These are phyloP conservation scores for Drosophila diplacantha DNA, from an alignment of 2,888 invertebrate species.

Conservation along the genomic window DNA sequence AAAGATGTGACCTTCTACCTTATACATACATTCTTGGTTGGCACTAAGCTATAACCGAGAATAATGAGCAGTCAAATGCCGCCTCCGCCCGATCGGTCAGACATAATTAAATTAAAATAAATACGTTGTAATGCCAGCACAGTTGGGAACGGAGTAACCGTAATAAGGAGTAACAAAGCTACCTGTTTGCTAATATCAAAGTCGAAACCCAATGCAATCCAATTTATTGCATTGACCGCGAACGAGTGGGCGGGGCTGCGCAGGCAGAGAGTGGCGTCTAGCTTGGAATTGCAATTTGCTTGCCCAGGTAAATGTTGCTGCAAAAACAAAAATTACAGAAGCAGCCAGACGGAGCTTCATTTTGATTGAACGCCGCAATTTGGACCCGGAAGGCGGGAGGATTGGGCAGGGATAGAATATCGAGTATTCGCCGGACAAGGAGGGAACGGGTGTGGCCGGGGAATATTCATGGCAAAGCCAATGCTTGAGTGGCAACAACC, in stretches of 20 bases:
- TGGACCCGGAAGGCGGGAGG: conserved; percentile 24
- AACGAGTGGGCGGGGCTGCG: conserved; percentile 20
- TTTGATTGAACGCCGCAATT: conserved; percentile 63
- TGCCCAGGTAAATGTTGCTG: conserved; percentile 53
- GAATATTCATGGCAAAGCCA: conserved; percentile 62
- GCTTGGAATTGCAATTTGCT: conserved; percentile 62
- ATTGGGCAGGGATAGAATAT: conserved; percentile 14
- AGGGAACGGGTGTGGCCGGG: conserved; percentile 1
- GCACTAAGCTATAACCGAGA: not conserved
- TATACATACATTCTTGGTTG: not conserved
- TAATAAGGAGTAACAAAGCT: conserved; percentile 34
- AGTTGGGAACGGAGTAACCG: conserved; percentile 48
- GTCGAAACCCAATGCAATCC: conserved; percentile 47
- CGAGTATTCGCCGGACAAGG: conserved; percentile 29
- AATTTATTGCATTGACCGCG: conserved; percentile 68
- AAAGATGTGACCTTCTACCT: not conserved
- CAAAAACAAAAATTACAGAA: conserved; percentile 37
- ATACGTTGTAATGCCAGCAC: conserved; percentile 49
- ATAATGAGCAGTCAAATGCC: not conserved
- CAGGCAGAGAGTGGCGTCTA: conserved; percentile 15
- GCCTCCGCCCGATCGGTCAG: not conserved
- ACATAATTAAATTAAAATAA: conserved; percentile 55
- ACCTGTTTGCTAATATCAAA: conserved; percentile 26
- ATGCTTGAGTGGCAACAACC: conserved; percentile 67
- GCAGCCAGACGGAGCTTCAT: conserved; percentile 32